Conservation (phyloP, 2,888 invertebrate species). For the Clitarchus hookeri region DNA sequence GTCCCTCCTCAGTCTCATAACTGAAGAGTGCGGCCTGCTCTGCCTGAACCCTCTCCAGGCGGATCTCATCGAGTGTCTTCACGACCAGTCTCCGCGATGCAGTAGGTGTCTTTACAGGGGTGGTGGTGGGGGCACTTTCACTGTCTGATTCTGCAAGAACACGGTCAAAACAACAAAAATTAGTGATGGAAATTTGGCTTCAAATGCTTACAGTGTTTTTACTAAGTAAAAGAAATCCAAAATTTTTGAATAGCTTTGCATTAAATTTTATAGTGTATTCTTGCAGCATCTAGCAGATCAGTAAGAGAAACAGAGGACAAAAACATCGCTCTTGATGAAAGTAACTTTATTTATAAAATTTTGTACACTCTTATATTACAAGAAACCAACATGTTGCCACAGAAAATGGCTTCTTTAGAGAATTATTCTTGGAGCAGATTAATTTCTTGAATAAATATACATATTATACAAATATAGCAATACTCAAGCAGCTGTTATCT, state of each 20-base stretch:
- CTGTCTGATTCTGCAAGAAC: constrained; percentile 80
- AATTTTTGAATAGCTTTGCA: constrained; percentile 16
- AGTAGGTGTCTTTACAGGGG: constrained; percentile 59
- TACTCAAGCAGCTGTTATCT: background rate
- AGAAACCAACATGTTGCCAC: background rate
- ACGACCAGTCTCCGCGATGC: constrained; percentile 56
- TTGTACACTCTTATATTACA: background rate
- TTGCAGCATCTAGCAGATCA: constrained; percentile 45
- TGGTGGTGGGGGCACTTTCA: constrained; percentile 69
- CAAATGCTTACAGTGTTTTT: constrained; percentile 10
- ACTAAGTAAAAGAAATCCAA: constrained; percentile 10
- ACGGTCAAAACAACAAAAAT: constrained; percentile 49
- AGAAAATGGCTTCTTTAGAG: background rate
- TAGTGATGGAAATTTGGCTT: constrained; percentile 32
- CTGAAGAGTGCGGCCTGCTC: constrained; percentile 74
- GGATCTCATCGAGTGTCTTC: constrained; percentile 71
- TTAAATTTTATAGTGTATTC: constrained; percentile 42
- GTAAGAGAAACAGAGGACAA: constrained; percentile 19
- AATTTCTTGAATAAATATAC: background rate
- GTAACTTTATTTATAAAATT: constrained; percentile 33
- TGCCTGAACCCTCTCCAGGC: constrained; percentile 70
- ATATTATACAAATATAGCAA: background rate
- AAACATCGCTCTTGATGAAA: constrained; percentile 32
- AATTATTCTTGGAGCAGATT: constrained; percentile 19
- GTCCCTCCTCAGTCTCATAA: constrained; percentile 53